A percentile compares a stretch with the other conserved stretches of the same genome.
These are phyloP conservation scores for Diploptera punctata DNA, from an alignment of 2,888 invertebrate genomes.

Conservation along the genomic window DNA sequence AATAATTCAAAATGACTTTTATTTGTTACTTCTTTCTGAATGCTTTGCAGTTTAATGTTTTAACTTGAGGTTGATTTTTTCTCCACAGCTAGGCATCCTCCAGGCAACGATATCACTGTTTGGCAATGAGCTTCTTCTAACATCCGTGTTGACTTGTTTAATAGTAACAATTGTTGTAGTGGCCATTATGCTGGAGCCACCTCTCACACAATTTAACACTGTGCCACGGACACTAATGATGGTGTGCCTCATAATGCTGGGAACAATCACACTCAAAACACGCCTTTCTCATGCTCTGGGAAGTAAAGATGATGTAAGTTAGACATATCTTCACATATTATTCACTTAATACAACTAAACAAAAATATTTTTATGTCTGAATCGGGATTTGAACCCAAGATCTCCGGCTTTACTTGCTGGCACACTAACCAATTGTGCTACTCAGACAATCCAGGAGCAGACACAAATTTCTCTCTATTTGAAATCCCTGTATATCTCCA, in stretches of 20 bases:
- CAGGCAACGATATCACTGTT: constrained; percentile 58
- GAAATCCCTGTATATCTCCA: no score
- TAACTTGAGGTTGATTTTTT: constrained; percentile 30
- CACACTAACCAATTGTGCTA: no score
- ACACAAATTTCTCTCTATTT: no score
- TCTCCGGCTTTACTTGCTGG: no score
- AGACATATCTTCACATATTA: background rate
- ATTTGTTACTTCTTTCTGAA: no score
- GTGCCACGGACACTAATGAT: constrained; percentile 43
- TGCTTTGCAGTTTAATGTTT: no score
- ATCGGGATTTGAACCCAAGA: no score
- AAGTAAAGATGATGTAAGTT: constrained; percentile 52
- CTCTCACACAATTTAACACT: constrained; percentile 39
- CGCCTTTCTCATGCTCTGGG: constrained; percentile 52
- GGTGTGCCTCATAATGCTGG: constrained; percentile 41
- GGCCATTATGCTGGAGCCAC: constrained; percentile 41
- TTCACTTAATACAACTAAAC: no score
- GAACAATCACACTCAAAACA: constrained; percentile 57
- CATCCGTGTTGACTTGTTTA: constrained; percentile 55
- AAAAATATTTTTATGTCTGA: no score
- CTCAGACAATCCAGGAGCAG: no score
- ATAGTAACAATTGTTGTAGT: constrained; percentile 47
- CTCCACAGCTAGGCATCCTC: constrained; percentile 55
- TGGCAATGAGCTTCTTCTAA: constrained; percentile 63
- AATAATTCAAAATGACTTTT: no score